Percentiles rank a stretch among this genome's conserved stretches.
phyloP scores from a whole-genome alignment of 2,888 invertebrate genomes.

The Hyposoter dolosus region DNA sequence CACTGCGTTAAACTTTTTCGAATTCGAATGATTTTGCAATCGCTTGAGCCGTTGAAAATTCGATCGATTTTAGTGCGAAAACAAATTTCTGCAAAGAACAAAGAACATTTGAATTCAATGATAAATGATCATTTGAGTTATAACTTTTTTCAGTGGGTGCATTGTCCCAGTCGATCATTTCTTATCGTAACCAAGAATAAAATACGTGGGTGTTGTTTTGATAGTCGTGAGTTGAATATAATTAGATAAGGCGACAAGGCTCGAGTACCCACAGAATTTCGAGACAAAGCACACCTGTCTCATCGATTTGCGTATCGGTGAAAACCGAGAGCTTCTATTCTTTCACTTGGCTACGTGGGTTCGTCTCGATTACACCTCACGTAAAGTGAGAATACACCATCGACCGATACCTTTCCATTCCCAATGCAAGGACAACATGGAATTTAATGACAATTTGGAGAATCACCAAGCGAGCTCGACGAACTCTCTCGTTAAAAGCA shows the following conservation, averaged over 20 bases:
- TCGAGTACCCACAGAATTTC: constrained; percentile 51
- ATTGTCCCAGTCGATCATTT: constrained; percentile 8
- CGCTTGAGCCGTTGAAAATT: not conserved
- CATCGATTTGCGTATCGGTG: constrained; percentile 61
- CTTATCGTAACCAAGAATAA: constrained; percentile 1
- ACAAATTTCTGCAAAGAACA: not conserved
- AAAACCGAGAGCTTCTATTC: constrained; percentile 61
- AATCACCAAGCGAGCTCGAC: constrained; percentile 48
- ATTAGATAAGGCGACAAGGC: constrained; percentile 46
- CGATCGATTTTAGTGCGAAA: not conserved
- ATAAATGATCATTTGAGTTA: no score
- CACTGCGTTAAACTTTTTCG: not conserved
- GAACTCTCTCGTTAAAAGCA: constrained; percentile 41
- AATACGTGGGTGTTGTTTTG: not conserved
- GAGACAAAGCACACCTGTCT: constrained; percentile 52
- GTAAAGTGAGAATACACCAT: constrained; percentile 45
- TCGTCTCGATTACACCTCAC: constrained; percentile 65
- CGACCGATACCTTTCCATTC: constrained; percentile 23
- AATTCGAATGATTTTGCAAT: not conserved
- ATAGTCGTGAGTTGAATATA: constrained; percentile 52
- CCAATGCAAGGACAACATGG: constrained; percentile 17
- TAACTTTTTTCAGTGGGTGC: not conserved
- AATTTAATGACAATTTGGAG: constrained; percentile 40
- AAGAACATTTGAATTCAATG: not conserved
- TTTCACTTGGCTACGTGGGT: constrained; percentile 39